A percentile compares a stretch with the other conserved stretches of the same genome.
Conservation (phyloP, 2,797 vertebrate species). For the Platyrinchus mystaceus region DNA sequence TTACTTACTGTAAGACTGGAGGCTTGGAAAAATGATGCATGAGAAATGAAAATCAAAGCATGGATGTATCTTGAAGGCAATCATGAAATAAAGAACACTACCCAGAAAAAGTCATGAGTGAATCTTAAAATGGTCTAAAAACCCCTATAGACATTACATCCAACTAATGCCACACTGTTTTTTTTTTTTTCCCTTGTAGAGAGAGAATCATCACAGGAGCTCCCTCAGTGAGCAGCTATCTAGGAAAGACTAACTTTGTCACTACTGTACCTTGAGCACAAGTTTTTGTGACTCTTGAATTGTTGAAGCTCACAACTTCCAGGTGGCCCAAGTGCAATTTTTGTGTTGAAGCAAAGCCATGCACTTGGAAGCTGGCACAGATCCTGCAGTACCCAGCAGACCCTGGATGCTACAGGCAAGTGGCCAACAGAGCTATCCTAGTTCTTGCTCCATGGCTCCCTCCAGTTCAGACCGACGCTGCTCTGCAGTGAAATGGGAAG, state of each 20-base stretch:
- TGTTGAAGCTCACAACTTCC: neutral
- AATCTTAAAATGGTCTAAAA: neutral
- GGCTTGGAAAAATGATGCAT: neutral
- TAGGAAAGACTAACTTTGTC: neutral
- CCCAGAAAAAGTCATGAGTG: neutral
- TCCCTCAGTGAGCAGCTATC: neutral
- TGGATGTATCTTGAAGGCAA: neutral
- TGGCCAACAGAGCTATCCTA: neutral
- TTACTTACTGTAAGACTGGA: neutral
- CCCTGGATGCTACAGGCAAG: neutral
- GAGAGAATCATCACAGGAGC: neutral
- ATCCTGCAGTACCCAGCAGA: neutral
- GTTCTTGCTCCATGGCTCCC: neutral
- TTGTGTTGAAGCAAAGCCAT: neutral
- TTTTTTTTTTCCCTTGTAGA: neutral
- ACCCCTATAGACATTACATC: neutral
- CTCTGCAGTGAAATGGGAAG: neutral
- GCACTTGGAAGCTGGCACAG: neutral
- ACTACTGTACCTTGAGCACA: neutral
- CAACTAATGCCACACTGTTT: rapidly evolving
- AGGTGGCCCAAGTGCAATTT: neutral
- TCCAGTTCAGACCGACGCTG: neutral
- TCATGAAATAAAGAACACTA: neutral
- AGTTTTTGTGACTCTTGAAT: neutral
- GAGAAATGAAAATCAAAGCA: neutral